These are phyloP conservation scores for Ptilodon capucinus DNA, from an alignment of 2,888 invertebrate genomes.

Conservation along the genomic window DNA sequence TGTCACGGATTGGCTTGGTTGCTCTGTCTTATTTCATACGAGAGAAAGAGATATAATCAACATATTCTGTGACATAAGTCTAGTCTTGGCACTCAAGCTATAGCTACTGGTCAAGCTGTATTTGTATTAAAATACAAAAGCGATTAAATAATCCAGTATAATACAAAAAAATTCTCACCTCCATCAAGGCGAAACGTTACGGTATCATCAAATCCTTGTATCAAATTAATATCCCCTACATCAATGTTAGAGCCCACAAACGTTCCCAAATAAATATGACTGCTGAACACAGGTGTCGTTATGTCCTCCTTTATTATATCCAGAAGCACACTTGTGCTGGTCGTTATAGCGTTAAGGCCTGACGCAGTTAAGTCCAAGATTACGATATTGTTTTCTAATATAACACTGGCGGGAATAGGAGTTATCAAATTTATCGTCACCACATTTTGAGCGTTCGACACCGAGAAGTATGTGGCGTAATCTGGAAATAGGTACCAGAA, in stretches of 20 bases:
- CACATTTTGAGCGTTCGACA: conserved; percentile 35
- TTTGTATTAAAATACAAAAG: too few species aligned
- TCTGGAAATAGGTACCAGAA: conserved; percentile 56
- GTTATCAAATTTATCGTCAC: conserved; percentile 36
- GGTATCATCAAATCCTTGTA: conserved; percentile 52
- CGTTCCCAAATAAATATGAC: conserved; percentile 50
- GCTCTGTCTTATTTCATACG: too few species aligned
- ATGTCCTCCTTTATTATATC: conserved; percentile 60
- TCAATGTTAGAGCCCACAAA: conserved; percentile 38
- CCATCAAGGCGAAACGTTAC: conserved; percentile 56
- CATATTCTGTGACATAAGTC: too few species aligned
- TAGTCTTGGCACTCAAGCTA: too few species aligned
- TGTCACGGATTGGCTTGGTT: too few species aligned
- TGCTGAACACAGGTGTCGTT: conserved; percentile 54
- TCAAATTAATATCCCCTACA: conserved; percentile 47
- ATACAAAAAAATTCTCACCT: conserved; percentile 43
- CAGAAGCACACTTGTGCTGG: conserved; percentile 54
- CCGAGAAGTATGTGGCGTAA: conserved; percentile 38
- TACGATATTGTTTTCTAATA: conserved; percentile 53
- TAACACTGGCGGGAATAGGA: conserved; percentile 45
- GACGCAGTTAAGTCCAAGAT: conserved; percentile 54
- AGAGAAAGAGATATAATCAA: too few species aligned
- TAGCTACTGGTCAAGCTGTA: too few species aligned
- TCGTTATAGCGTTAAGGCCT: conserved; percentile 45
- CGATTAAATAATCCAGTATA: neutral